phyloP scores from a whole-genome alignment of 2,113 vertebrate species.

The Xiphophorus hellerii region DNA sequence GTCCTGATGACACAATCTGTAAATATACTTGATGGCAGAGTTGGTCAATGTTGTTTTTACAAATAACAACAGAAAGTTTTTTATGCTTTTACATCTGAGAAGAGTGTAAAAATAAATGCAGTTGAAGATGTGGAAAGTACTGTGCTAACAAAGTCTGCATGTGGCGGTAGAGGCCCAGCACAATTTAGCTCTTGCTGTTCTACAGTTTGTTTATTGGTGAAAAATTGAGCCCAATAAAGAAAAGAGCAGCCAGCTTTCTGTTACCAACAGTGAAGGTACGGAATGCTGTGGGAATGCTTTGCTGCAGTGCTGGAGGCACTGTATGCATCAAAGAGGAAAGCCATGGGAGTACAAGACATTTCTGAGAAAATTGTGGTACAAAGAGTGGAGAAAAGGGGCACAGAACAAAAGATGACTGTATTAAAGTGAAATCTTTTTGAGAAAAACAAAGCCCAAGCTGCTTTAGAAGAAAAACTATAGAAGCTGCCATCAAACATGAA shows the following conservation, averaged over 20 bases:
- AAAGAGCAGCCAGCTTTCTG: background rate
- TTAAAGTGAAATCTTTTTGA: background rate
- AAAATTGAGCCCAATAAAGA: background rate
- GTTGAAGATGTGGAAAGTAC: background rate
- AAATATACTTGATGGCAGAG: background rate
- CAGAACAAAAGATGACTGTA: background rate
- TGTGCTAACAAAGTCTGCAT: background rate
- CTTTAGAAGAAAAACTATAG: background rate
- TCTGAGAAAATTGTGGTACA: background rate
- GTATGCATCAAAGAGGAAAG: background rate
- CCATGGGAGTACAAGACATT: background rate
- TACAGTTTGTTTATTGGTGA: background rate
- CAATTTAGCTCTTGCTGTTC: background rate
- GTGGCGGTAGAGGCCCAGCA: background rate
- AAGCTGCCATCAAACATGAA: background rate
- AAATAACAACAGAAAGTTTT: background rate
- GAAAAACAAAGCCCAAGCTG: background rate
- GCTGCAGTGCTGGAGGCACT: background rate
- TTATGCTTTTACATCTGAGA: background rate
- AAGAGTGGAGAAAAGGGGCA: background rate
- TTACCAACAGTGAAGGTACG: background rate
- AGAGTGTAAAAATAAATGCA: background rate
- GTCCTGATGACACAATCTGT: background rate
- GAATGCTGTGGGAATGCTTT: background rate
- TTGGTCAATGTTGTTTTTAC: background rate